Evolutionary conservation across 2,113 vertebrate genomes (phyloP).

Genomic region (Corapipo altera): DNA sequence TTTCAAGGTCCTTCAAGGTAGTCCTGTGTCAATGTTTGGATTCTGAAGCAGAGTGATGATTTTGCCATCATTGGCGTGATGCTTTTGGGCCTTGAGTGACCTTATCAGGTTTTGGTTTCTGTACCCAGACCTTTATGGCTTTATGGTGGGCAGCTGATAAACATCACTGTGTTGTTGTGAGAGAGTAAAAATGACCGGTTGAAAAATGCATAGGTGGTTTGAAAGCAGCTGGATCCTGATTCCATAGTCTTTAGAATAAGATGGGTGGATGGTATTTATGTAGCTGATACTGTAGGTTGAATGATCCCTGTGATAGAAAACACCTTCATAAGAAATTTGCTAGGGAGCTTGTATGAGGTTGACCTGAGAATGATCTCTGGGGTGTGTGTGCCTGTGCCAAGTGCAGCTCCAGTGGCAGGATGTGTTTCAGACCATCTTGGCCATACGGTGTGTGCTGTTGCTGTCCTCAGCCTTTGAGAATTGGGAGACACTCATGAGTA

Average conservation of each 20-base stretch:
- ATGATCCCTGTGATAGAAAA: background rate
- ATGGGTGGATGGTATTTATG: background rate
- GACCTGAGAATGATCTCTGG: background rate
- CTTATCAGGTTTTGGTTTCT: background rate
- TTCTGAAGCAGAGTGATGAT: background rate
- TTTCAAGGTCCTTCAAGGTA: background rate
- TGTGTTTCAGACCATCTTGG: background rate
- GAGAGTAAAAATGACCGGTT: background rate
- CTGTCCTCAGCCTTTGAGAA: background rate
- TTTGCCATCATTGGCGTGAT: background rate
- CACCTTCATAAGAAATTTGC: background rate
- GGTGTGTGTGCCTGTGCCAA: fast-evolving
- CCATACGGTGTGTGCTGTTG: fast-evolving
- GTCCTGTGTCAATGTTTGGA: background rate
- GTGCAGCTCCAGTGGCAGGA: background rate
- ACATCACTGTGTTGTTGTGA: background rate
- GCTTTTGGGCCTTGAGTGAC: background rate
- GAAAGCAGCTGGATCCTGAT: background rate
- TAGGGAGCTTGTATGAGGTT: background rate
- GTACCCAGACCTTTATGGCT: background rate
- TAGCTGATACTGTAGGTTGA: background rate
- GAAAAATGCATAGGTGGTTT: background rate
- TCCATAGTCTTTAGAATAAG: background rate
- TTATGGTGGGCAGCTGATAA: background rate
- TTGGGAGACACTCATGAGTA: background rate